These are phyloP conservation scores for Rhabdomys dilectus DNA, from an alignment of 2,113 vertebrate species.

Conservation along the genomic window DNA sequence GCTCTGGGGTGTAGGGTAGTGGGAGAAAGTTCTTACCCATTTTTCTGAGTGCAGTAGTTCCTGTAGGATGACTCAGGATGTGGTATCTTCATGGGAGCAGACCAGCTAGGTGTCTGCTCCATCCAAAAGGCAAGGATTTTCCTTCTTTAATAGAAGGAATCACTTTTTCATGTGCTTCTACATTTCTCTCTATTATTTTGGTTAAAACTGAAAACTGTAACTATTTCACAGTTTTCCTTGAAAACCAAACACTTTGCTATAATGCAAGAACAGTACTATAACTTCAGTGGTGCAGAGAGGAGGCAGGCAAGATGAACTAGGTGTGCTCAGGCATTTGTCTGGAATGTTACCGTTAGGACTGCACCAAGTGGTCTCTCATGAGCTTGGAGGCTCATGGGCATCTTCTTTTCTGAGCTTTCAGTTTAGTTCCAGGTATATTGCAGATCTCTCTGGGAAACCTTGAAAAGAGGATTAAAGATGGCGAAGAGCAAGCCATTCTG, in stretches of 20 bases:
- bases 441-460: slow-evolving; percentile 35
- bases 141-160: neutral
- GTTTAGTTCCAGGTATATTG: neutral
- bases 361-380: neutral
- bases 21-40: no score
- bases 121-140: neutral
- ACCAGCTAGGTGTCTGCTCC: no score
- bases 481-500: neutral
- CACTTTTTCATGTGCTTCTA: neutral
- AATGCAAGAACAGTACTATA: neutral
- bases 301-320: neutral
- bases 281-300: neutral
- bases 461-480: slow-evolving; percentile 57
- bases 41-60: no score
- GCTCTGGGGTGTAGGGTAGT: no score
- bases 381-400: neutral
- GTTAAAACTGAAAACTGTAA: slow-evolving; percentile 5
- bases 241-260: slow-evolving; percentile 9
- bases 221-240: slow-evolving; percentile 29
- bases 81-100: no score
- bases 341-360: no score
- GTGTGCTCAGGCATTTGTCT: neutral
- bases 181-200: slow-evolving; percentile 11
- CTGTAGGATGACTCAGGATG: no score
- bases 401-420: neutral